Evolutionary conservation across 2,888 invertebrate genomes (phyloP).

Genomic region (Dichetophora obliterata): DNA sequence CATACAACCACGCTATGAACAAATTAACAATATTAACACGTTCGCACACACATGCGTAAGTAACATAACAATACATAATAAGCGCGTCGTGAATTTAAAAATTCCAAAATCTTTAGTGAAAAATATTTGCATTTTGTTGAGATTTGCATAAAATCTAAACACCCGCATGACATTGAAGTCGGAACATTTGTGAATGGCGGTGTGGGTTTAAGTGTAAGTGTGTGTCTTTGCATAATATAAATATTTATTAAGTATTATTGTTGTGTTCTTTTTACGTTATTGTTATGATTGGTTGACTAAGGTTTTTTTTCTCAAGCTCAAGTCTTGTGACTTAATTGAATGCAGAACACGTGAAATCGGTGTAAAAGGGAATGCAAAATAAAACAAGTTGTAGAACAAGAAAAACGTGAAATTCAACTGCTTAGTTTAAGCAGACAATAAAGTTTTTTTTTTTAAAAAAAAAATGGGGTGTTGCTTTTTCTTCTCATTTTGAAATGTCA

Average conservation of each 20-base stretch:
- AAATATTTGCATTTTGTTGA: neutral
- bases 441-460: no score
- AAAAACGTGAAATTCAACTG: no score
- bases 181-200: no score
- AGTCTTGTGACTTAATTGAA: conserved; percentile 3
- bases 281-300: neutral
- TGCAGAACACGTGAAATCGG: conserved; percentile 5
- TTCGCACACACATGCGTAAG: no score
- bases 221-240: neutral
- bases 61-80: no score
- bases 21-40: no score
- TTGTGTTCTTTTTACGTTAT: conserved; percentile 1
- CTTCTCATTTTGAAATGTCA: neutral
- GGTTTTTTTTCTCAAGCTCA: neutral
- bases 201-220: neutral
- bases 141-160: neutral
- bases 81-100: no score
- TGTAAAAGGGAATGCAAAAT: neutral
- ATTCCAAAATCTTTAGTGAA: no score
- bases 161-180: neutral
- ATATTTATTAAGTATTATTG: neutral
- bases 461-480: no score
- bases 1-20: no score
- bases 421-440: no score
- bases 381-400: no score